Conservation (phyloP, 2,888 invertebrate genomes). For the Bruchidius siliquastri region DNA sequence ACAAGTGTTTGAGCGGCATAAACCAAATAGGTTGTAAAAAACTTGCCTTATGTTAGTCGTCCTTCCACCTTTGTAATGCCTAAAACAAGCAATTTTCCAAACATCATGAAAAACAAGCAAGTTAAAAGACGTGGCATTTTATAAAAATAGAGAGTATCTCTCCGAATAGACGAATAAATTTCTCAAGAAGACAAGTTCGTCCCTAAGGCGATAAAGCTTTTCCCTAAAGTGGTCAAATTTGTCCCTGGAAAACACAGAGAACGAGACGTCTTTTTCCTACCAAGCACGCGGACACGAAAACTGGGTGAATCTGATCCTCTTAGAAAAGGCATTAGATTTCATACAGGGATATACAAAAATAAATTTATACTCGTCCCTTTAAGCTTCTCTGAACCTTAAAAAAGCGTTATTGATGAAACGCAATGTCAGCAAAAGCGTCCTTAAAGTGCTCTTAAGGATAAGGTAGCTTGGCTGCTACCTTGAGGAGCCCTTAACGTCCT, state of each 20-base stretch:
- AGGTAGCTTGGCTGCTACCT: no score
- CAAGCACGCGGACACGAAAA: neutral
- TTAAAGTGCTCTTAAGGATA: no score
- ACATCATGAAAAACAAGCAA: neutral
- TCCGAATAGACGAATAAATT: neutral
- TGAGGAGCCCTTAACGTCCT: no score
- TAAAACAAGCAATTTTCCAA: no score
- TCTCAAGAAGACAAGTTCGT: neutral
- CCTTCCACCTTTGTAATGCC: no score
- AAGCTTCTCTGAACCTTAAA: no score
- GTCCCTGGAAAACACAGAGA: neutral
- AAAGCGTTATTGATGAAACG: no score
- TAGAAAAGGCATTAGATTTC: neutral
- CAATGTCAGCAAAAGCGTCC: no score
- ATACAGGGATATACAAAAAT: neutral
- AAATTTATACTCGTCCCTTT: no score
- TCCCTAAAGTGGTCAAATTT: constrained; percentile 4
- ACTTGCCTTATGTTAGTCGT: no score
- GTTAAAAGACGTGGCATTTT: neutral
- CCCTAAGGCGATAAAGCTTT: constrained; percentile 2
- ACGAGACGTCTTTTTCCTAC: neutral
- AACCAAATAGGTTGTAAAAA: no score
- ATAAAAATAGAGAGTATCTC: neutral
- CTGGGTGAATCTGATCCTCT: neutral
- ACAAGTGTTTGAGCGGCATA: no score